Percentiles rank a stretch among this genome's conserved stretches.
Conservation (phyloP, 1,140 invertebrate species). For the Brachionus rubens region DNA sequence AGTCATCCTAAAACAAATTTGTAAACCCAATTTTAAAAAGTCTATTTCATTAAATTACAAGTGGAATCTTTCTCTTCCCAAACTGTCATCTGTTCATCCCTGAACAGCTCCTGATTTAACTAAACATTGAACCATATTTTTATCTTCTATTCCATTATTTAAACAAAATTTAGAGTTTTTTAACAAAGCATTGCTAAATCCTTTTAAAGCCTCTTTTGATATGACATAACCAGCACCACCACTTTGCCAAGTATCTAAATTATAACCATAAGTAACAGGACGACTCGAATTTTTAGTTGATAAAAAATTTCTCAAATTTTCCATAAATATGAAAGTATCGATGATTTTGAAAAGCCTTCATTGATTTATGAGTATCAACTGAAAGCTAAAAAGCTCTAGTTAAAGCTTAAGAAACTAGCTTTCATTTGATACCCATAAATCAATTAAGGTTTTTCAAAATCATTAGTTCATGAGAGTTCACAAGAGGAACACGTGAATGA, state of each 20-base stretch:
- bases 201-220: constrained; percentile 33
- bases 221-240: constrained; percentile 55
- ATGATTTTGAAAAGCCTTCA: no score
- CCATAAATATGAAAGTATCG: constrained; percentile 73
- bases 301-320: constrained; percentile 59
- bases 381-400: constrained; percentile 45
- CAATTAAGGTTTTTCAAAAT: no score
- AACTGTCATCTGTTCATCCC: constrained; percentile 76
- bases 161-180: background rate
- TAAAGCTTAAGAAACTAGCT: background rate
- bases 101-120: constrained; percentile 78
- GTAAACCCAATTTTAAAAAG: no score
- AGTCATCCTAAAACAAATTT: no score
- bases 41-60: background rate
- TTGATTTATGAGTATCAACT: constrained; percentile 93
- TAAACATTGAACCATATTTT: constrained; percentile 87
- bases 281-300: constrained; percentile 48
- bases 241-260: background rate
- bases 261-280: constrained; percentile 46
- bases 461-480: no score
- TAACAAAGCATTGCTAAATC: background rate
- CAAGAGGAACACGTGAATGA: no score
- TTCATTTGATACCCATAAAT: background rate
- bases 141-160: constrained; percentile 71
- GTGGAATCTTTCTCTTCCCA: constrained; percentile 83